Evolutionary conservation across 2,797 vertebrate species (phyloP).

Genomic region (Cryptoprocta ferox): DNA sequence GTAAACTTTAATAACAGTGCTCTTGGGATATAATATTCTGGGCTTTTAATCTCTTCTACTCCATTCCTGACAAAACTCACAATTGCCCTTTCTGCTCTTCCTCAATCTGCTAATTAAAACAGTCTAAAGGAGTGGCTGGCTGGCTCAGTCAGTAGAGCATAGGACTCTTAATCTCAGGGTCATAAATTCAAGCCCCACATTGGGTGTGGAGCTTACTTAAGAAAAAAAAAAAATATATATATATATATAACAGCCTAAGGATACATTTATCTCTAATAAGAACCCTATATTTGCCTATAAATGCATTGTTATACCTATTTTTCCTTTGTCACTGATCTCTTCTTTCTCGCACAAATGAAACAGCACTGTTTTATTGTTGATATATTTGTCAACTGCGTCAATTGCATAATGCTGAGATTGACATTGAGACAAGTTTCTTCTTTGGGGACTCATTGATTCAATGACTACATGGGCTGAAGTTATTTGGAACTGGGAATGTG

Average conservation of each 20-base stretch:
- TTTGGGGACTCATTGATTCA: neutral
- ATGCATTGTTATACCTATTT: neutral
- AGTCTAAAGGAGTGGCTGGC: neutral
- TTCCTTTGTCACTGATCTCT: neutral
- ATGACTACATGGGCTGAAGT: neutral
- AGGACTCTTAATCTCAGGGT: neutral
- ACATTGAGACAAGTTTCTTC: neutral
- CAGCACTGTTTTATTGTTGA: neutral
- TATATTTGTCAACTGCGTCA: neutral
- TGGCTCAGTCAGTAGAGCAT: neutral
- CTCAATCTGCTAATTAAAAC: conserved; percentile 13
- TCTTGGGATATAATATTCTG: neutral
- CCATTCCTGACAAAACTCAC: neutral
- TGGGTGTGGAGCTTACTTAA: neutral
- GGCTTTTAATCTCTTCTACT: neutral
- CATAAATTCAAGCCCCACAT: neutral
- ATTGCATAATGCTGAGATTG: neutral
- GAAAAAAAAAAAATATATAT: neutral
- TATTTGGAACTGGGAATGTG: neutral
- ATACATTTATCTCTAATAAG: neutral
- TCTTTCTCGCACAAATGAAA: neutral
- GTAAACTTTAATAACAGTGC: neutral
- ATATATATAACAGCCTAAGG: neutral
- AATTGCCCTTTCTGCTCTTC: neutral
- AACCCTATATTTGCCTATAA: neutral